Base-by-base conservation (phyloP, 2,113 vertebrate genomes). In the Choloepus hoffmanni region DNA sequence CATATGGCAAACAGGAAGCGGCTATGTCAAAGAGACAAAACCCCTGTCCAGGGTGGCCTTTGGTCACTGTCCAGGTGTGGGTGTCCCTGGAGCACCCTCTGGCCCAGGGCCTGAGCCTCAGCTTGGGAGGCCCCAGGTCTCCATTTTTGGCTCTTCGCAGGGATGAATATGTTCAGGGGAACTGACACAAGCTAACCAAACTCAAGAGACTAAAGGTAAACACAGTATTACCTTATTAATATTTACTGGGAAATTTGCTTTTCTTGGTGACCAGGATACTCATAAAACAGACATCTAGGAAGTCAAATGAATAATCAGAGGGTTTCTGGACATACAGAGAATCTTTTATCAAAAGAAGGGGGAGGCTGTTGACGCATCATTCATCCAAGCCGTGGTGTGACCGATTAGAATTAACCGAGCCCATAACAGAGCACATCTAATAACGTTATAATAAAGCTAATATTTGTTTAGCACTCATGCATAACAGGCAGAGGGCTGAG, bases 201-300 rank as follows among this genome's bases (percentile, higher is more conserved):
- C 23, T 21, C 70, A 45, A 58, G 33, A 89, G 12, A 88, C 40
- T n/a, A 85, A 82, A 85, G 6, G 6, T 16, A 94, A 92, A 53
- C 7, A 40, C 8, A 67, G n/a, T 7, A 11, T 74, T 88, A 33
- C 60, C n/a, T 83, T 89, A 70, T 33, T 73, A 84, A 40, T 58
- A 70, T 89, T 36, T 70, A 88, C 1, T 26, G 6, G 23, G 58
- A 92, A 87, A n/a, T 85, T 50, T 1, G 5, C 11, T 81, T 94
- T 89, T 24, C 67, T 36, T 78, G 36, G 36, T 85, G 63, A 33
- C n/a, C 30, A 95, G 58, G 60, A 68, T 40, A 53, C 68, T 92
- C 30, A 30, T 33, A 79, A 93, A 84, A 72, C 76, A 85, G 18
- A 13, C 74, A 77, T 36, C 33, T 43, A 85, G n/a, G 43, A 95